A percentile compares a stretch with the other conserved stretches of the same genome.
Conservation (phyloP, 2,797 vertebrate species). For the Chaunax sp. region DNA sequence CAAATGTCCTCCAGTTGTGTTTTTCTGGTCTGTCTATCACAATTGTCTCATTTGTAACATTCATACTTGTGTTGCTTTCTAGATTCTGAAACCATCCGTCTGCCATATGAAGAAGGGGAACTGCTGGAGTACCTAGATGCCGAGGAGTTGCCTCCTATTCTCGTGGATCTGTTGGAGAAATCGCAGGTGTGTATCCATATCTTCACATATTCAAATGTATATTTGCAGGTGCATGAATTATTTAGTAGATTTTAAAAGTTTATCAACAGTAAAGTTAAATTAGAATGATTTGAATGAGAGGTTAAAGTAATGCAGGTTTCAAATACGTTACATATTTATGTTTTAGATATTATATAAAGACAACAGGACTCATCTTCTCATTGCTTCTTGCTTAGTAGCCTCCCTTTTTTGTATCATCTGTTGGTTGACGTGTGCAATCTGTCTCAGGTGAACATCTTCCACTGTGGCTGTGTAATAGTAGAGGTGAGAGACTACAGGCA, state of each 20-base stretch:
- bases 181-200: constrained; percentile 88
- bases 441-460: constrained; percentile 97
- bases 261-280: background rate
- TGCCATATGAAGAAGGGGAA: constrained; percentile 98
- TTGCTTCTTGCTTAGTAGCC: background rate
- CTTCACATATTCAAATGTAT: background rate
- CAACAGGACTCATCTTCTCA: background rate
- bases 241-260: constrained; percentile 1
- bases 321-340: background rate
- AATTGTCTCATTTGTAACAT: background rate
- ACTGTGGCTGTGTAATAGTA: constrained; percentile 97
- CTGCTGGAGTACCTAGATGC: constrained; percentile 98
- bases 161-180: constrained; percentile 99
- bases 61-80: constrained; percentile 37
- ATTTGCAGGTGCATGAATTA: background rate
- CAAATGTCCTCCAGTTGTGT: background rate
- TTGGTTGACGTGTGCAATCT: constrained; percentile 19
- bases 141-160: constrained; percentile 96
- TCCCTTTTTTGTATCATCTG: background rate
- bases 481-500: constrained; percentile 98
- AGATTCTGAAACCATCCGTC: constrained; percentile 98
- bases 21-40: background rate
- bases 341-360: background rate
- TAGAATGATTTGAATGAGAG: background rate
- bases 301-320: background rate